Evolutionary conservation across 2,888 invertebrate genomes (phyloP), one percentile per base, ranked within the genome.

Genomic region (Lasioglossum lativentre): DNA sequence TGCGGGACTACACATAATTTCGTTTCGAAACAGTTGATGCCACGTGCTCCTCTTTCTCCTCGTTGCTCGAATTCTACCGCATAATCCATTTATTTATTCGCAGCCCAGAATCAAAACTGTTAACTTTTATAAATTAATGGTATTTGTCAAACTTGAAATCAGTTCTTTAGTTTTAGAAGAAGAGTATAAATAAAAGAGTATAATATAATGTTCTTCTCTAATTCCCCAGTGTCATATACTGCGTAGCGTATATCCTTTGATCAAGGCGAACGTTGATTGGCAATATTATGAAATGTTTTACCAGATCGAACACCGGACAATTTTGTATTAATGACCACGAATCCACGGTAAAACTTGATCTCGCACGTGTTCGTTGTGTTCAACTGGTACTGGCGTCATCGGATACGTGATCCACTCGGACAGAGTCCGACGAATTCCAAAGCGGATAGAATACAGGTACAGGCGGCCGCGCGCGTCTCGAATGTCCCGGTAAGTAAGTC

Each of bases 401-500:
- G 34, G 30, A 23, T 38, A 38, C 68, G 38, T 68, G 59, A 80
- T 80, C 68, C 66, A 75, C 52, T 82, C 75, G 63, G 75, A 75
- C 63, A n/a, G n/a, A 68, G 42, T 23, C 59, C 14, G n/a, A 30
- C n/a, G 72, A 75, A 79, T 81, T 73, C 40, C 86, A n/a, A n/a
- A 45, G 63, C 59, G 42, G 40, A 63, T 30, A 30, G 30, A 63
- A 63, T 30, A 63, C 59, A 27, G 5, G 40, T 12, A 12, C 42
- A 12, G 3, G 45, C 45, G 45, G n/a, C n/a, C 16, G 23, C 10
- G 23, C 52, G 16, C 30, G 30, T 10, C 79, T 88, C 78, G 87
- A 82, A 87, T 75, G 78, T 85, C 66, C 78, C 68, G 72, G 73
- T 71, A 75, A 71, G 76, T 59, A 82, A 87, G 85, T 80, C 79